A percentile compares a stretch with the other conserved stretches of the same genome.
These are phyloP conservation scores for Spinibarbus caldwelli DNA, from an alignment of 2,797 vertebrate genomes.

Conservation along the genomic window DNA sequence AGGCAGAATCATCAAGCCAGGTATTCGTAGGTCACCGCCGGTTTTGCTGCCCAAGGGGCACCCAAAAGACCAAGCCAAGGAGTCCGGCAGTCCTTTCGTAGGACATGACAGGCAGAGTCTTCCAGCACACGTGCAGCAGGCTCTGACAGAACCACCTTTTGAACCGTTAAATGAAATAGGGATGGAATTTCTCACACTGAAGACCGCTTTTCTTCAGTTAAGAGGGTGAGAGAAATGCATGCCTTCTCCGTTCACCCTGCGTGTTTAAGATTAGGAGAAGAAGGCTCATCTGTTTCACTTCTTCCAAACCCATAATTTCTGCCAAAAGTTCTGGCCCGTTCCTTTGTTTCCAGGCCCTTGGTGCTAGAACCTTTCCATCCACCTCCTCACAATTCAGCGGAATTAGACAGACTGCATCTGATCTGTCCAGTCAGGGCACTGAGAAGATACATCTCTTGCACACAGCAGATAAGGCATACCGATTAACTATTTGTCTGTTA, in stretches of 20 bases:
- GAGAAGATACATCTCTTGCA: not conserved
- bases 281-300: too few relatives aligned
- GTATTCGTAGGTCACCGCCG: not conserved
- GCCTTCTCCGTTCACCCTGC: too few relatives aligned
- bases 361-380: not conserved
- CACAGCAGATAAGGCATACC: not conserved
- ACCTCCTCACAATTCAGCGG: not conserved
- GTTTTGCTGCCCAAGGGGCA: too few relatives aligned
- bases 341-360: not conserved
- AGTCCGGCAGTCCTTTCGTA: not conserved
- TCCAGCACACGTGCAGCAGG: not conserved
- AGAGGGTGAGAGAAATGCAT: too few relatives aligned
- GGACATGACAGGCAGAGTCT: not conserved
- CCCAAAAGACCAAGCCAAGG: not conserved
- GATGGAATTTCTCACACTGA: too few relatives aligned
- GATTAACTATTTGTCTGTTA: not conserved
- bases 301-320: not conserved
- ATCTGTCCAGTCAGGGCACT: not conserved
- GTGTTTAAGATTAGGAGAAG: too few relatives aligned
- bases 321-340: not conserved
- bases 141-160: too few relatives aligned
- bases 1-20: not conserved
- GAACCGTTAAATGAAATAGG: too few relatives aligned
- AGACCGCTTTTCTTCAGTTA: not conserved
- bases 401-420: not conserved